Percentiles rank a stretch among this genome's conserved stretches.
phyloP scores from a whole-genome alignment of 2,113 vertebrate genomes.

The Etia nguti region DNA sequence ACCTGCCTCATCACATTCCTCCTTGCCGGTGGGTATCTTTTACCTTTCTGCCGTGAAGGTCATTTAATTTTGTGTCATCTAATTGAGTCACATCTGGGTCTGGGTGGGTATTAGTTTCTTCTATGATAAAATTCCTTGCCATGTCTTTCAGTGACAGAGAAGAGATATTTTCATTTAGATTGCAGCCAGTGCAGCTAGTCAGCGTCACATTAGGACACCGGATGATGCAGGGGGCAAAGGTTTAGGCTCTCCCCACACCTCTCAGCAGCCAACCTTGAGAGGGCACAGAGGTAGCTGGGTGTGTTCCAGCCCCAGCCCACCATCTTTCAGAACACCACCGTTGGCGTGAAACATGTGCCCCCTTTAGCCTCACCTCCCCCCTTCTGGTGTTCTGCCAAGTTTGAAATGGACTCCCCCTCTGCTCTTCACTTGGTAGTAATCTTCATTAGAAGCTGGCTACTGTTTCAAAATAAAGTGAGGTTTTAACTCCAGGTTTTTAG shows the following conservation, averaged over 20 bases:
- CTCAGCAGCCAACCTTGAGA: background rate
- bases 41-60: background rate
- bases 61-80: background rate
- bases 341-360: constrained; percentile 10
- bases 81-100: background rate
- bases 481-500: background rate
- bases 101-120: background rate
- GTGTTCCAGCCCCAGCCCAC: background rate
- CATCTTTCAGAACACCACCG: background rate
- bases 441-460: background rate
- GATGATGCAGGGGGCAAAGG: background rate
- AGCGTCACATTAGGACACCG: background rate
- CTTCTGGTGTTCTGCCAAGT: background rate
- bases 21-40: constrained; percentile 82
- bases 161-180: background rate
- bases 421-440: background rate
- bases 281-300: background rate
- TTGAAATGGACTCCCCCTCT: background rate
- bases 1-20: constrained; percentile 98
- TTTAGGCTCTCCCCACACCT: background rate
- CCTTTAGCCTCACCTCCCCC: constrained; percentile 12
- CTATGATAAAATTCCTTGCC: background rate
- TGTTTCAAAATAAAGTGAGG: background rate
- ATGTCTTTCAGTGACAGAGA: background rate
- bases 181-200: background rate